Evolutionary conservation across 2,797 vertebrate genomes (phyloP).

Genomic region (Loriculus beryllinus): DNA sequence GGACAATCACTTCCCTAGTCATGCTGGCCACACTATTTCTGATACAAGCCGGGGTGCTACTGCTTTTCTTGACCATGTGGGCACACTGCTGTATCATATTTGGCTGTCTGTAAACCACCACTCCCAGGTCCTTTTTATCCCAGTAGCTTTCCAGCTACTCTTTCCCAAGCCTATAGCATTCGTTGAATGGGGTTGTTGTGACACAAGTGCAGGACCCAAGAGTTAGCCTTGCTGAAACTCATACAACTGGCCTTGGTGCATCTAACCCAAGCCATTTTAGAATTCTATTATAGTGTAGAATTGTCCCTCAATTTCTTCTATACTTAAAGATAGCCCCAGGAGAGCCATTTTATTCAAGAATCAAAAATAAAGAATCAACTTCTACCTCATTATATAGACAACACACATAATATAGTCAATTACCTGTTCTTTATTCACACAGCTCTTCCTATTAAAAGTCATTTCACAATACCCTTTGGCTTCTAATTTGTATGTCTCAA

Average conservation of each 20-base stretch:
- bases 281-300: background rate
- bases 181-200: too few species aligned
- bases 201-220: background rate
- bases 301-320: background rate
- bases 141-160: background rate
- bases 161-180: background rate
- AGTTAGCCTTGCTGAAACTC: background rate
- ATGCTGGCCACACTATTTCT: too few species aligned
- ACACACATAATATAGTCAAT: background rate
- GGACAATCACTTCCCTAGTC: too few species aligned
- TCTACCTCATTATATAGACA: background rate
- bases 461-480: background rate
- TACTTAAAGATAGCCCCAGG: background rate
- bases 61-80: too few species aligned
- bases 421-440: background rate
- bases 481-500: background rate
- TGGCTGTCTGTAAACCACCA: background rate
- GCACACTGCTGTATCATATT: too few species aligned
- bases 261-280: too few species aligned
- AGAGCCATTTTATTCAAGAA: background rate
- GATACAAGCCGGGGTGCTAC: too few species aligned
- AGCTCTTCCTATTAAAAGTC: background rate
- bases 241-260: background rate
- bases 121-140: background rate
- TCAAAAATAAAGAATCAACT: background rate